These are phyloP conservation scores for Tipula lateralis DNA, from an alignment of 2,888 invertebrate species.

Conservation along the genomic window DNA sequence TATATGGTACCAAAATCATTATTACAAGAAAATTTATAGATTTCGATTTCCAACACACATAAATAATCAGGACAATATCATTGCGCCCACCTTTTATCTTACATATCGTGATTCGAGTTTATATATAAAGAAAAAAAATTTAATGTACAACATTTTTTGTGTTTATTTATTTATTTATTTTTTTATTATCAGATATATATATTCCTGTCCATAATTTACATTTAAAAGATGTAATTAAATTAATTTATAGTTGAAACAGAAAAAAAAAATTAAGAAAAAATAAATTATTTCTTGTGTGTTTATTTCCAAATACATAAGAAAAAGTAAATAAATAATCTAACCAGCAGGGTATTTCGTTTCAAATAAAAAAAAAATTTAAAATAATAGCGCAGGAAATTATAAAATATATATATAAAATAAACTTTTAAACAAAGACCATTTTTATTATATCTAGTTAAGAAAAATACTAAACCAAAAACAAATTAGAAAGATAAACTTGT, in stretches of 20 bases:
- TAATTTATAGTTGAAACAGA: not conserved
- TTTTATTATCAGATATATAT: conserved; percentile 13
- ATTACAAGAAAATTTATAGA: conserved; percentile 19
- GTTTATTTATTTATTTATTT: conserved; percentile 4
- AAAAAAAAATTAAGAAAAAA: conserved; percentile 15
- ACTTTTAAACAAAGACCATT: conserved; percentile 24
- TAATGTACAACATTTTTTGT: conserved; percentile 4
- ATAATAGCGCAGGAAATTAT: conserved; percentile 24
- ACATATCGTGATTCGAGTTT: not conserved
- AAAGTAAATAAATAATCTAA: conserved; percentile 24
- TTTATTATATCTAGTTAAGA: not conserved
- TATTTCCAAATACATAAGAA: conserved; percentile 4
- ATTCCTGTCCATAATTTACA: conserved; percentile 19
- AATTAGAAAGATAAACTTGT: not conserved
- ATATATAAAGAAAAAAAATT: not conserved
- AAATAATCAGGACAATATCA: conserved; percentile 19
- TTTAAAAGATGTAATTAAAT: conserved; percentile 24
- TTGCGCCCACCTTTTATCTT: not conserved
- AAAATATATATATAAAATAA: conserved; percentile 13
- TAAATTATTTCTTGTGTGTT: conserved; percentile 14
- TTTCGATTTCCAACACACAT: not conserved
- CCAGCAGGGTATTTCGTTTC: conserved; percentile 24
- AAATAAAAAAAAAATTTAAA: not conserved
- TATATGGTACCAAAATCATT: not conserved
- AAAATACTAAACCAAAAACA: not conserved